Evolutionary conservation across 2,797 vertebrate genomes (phyloP).

Genomic region (Ctenopoma kingsleyae): DNA sequence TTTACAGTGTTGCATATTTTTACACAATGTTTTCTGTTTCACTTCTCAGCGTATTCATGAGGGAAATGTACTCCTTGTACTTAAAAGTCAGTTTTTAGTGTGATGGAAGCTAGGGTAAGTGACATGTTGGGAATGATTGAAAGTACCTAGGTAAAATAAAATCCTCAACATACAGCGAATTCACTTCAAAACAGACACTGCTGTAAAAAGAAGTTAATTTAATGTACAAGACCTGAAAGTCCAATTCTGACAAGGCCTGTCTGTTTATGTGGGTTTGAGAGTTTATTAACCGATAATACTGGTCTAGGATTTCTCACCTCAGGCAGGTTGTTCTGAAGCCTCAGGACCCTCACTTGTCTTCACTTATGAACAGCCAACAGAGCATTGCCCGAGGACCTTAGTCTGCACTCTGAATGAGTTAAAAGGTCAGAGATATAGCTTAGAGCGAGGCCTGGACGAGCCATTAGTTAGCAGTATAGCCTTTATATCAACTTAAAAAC

Average conservation of each 20-base stretch:
- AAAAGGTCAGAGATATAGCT: constrained; percentile 9
- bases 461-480: constrained; percentile 9
- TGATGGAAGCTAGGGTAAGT: not conserved
- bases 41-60: constrained; percentile 7
- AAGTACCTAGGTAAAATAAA: not conserved
- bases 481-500: not conserved
- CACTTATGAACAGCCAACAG: constrained; percentile 7
- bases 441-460: not conserved
- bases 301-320: constrained; percentile 3
- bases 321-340: constrained; percentile 20
- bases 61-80: not conserved
- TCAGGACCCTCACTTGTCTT: not conserved
- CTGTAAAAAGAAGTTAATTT: not conserved
- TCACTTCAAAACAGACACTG: not conserved
- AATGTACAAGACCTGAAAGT: not conserved
- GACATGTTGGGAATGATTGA: constrained; percentile 7
- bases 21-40: not conserved
- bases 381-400: constrained; percentile 15
- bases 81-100: constrained; percentile 3
- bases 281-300: constrained; percentile 12
- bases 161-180: not conserved
- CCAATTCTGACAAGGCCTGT: constrained; percentile 5
- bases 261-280: not conserved
- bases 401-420: not conserved
- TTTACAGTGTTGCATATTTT: not conserved